A percentile compares a stretch with the other conserved stretches of the same genome.
Conservation (phyloP, 2,113 vertebrate species). For the Forbesichthys agassizii region DNA sequence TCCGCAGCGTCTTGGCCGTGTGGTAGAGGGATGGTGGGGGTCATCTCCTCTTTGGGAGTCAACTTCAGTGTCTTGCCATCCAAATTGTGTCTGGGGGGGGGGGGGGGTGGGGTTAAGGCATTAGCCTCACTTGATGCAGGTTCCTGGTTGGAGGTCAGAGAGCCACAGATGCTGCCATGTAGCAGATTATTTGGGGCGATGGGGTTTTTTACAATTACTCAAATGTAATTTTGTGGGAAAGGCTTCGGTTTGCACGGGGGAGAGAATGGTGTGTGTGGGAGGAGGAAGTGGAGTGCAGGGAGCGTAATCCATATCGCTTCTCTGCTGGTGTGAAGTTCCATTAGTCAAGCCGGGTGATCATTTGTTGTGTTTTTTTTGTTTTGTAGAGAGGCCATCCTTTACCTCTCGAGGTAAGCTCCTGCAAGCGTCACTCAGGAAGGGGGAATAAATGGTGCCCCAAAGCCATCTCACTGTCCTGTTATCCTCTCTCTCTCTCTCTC, state of each 20-base stretch:
- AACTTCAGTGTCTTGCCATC: constrained; percentile 48
- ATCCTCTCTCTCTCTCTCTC: constrained; percentile 13
- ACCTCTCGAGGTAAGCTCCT: constrained; percentile 37
- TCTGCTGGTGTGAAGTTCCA: constrained; percentile 45
- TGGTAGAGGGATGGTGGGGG: constrained; percentile 17
- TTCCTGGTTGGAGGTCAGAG: constrained; percentile 39
- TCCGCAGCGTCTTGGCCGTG: constrained; percentile 40
- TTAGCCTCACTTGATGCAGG: constrained; percentile 53
- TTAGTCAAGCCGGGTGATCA: constrained; percentile 49
- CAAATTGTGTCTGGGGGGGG: constrained; percentile 17
- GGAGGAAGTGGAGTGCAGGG: constrained; percentile 3
- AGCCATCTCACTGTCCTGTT: background rate
- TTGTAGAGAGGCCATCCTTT: constrained; percentile 41
- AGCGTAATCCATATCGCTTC: constrained; percentile 50
- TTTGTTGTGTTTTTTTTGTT: constrained; percentile 36
- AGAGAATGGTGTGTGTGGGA: constrained; percentile 39
- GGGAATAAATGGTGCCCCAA: constrained; percentile 31
- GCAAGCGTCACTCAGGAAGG: constrained; percentile 48
- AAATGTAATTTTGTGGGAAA: constrained; percentile 66
- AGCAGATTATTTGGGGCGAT: constrained; percentile 54
- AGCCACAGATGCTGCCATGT: constrained; percentile 58
- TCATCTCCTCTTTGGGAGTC: constrained; percentile 15
- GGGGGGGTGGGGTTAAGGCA: background rate
- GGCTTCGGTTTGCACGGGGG: constrained; percentile 51
- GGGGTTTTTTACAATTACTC: constrained; percentile 68